Percentiles rank a stretch among this genome's conserved stretches.
phyloP scores from a whole-genome alignment of 2,797 vertebrate species.

The Pachyuromys duprasi region DNA sequence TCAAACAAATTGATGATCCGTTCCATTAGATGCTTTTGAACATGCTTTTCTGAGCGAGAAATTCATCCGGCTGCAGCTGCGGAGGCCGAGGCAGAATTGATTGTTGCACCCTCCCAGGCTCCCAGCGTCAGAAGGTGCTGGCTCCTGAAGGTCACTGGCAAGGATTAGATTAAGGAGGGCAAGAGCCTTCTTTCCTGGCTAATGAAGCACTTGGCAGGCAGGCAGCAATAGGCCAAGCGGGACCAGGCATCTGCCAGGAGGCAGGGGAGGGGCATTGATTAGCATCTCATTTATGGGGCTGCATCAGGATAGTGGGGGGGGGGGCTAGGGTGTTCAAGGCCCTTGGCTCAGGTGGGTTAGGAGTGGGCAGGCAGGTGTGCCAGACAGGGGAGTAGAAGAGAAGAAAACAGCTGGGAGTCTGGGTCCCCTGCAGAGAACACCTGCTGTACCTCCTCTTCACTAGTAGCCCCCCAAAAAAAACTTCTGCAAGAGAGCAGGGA shows the following conservation, averaged over 20 bases:
- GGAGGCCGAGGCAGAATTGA: constrained; percentile 46
- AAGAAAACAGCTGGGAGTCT: not conserved
- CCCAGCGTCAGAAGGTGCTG: not conserved
- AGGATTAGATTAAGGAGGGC: constrained; percentile 73
- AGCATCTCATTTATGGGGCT: constrained; percentile 69
- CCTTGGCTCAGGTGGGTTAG: not conserved
- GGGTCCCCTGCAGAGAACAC: not conserved
- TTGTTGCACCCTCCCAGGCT: constrained; percentile 8
- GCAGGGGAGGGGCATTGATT: constrained; percentile 59
- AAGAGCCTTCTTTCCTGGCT: constrained; percentile 64
- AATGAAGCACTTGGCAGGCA: constrained; percentile 79
- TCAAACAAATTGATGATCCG: constrained; percentile 81
- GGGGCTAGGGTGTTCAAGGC: not conserved
- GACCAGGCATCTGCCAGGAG: constrained; percentile 74
- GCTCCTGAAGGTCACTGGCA: constrained; percentile 76
- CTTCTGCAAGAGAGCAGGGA: not conserved
- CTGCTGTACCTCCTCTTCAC: not conserved
- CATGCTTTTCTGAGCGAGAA: constrained; percentile 76
- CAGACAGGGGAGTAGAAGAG: rapidly evolving
- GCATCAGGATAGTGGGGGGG: not conserved
- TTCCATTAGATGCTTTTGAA: constrained; percentile 79
- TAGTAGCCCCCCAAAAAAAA: rapidly evolving
- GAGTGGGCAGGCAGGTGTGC: not conserved
- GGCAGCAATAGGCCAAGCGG: not conserved
- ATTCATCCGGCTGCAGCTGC: constrained; percentile 72